phyloP scores from a whole-genome alignment of 2,888 invertebrate genomes.

The Rhamnusium bicolor region DNA sequence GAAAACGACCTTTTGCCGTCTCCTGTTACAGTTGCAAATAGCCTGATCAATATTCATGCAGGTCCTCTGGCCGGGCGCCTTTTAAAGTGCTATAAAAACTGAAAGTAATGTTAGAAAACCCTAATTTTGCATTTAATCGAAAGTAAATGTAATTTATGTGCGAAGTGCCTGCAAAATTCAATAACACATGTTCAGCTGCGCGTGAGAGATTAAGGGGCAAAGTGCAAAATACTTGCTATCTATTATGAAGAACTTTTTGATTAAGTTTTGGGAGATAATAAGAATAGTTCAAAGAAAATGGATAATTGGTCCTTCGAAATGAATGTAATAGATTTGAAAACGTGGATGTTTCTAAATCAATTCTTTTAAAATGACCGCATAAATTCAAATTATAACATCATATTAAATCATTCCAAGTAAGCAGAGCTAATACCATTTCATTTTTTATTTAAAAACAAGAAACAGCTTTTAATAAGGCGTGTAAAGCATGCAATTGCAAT shows the following conservation, averaged over 20 bases:
- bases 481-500: constrained; percentile 3
- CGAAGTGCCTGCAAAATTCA: constrained; percentile 4
- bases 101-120: constrained; percentile 1
- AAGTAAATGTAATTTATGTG: constrained; percentile 19
- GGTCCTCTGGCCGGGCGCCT: constrained; percentile 5
- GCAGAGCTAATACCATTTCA: background rate
- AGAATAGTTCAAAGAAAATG: constrained; percentile 1
- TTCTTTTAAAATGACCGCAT: background rate
- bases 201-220: constrained; percentile 11
- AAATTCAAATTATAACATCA: background rate
- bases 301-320: background rate
- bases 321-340: too few species aligned
- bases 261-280: constrained; percentile 11
- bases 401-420: background rate
- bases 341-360: too few species aligned
- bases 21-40: constrained; percentile 36
- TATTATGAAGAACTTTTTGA: constrained; percentile 15
- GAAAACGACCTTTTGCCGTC: constrained; percentile 20
- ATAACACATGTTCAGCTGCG: constrained; percentile 9
- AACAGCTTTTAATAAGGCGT: background rate
- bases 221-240: constrained; percentile 13
- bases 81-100: constrained; percentile 12
- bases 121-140: constrained; percentile 16
- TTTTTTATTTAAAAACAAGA: background rate
- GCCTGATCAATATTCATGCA: constrained; percentile 37